These are phyloP conservation scores for Platyscelio sp. DNA, from an alignment of 2,888 invertebrate genomes.

Conservation along the genomic window DNA sequence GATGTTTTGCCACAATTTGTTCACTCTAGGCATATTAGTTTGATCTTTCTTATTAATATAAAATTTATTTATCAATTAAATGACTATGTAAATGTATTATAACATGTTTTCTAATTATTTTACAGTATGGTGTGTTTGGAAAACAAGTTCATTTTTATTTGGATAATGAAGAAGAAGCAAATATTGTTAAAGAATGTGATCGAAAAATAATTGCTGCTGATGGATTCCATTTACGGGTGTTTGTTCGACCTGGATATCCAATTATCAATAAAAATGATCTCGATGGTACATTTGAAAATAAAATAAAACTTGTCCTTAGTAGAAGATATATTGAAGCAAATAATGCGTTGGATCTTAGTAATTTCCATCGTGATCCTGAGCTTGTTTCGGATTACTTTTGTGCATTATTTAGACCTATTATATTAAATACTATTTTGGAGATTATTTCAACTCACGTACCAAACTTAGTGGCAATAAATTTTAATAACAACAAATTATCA, in stretches of 20 bases:
- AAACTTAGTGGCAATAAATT: slow-evolving; percentile 92
- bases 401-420: slow-evolving; percentile 90
- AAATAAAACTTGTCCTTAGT: slow-evolving; percentile 93
- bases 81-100: too few species aligned
- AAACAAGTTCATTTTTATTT: slow-evolving; percentile 91
- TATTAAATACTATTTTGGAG: slow-evolving; percentile 91
- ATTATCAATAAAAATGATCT: slow-evolving; percentile 84
- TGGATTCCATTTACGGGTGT: slow-evolving; percentile 90
- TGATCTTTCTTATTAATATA: too few species aligned
- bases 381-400: slow-evolving; percentile 88
- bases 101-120: too few species aligned
- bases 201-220: slow-evolving; percentile 90
- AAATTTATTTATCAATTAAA: too few species aligned
- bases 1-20: too few species aligned
- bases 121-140: slow-evolving; percentile 87
- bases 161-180: slow-evolving; percentile 91
- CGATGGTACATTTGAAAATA: slow-evolving; percentile 89
- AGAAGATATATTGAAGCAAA: slow-evolving; percentile 89
- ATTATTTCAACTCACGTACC: slow-evolving; percentile 95
- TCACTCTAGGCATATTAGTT: too few species aligned
- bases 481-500: slow-evolving; percentile 92
- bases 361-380: slow-evolving; percentile 91
- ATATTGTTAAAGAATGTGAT: slow-evolving; percentile 89
- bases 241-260: slow-evolving; percentile 83
- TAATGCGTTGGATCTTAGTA: slow-evolving; percentile 92